Percentiles rank a stretch among this genome's conserved stretches.
Evolutionary conservation across 2,888 invertebrate genomes (phyloP).

Genomic region (Cataglyphis albicans): DNA sequence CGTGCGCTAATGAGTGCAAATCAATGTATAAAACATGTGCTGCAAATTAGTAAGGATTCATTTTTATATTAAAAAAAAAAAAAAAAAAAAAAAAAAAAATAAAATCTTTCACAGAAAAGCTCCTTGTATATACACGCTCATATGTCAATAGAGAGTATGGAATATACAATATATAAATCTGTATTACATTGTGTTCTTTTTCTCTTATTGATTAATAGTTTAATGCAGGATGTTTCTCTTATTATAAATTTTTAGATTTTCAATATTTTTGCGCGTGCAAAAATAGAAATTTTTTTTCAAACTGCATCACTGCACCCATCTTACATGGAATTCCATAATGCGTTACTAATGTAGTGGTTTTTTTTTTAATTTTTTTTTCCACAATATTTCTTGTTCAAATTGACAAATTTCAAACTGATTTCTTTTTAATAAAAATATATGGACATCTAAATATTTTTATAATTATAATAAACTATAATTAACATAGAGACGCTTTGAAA

Average conservation of each 20-base stretch:
- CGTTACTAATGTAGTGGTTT: background rate
- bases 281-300: background rate
- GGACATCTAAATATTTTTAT: background rate
- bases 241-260: background rate
- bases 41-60: constrained; percentile 28
- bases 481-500: background rate
- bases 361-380: background rate
- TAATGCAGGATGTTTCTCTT: background rate
- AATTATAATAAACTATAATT: background rate
- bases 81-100: background rate
- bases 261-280: background rate
- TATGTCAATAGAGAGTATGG: constrained; percentile 51
- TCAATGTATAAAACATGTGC: constrained; percentile 21
- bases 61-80: constrained; percentile 46
- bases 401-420: background rate
- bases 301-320: background rate
- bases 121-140: constrained; percentile 51
- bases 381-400: background rate
- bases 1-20: constrained; percentile 17
- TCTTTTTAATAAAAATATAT: background rate
- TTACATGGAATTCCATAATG: background rate
- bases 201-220: constrained; percentile 32
- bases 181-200: constrained; percentile 27
- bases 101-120: constrained; percentile 31
- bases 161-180: constrained; percentile 51